These are phyloP conservation scores for Timandra comae DNA, from an alignment of 2,888 invertebrate genomes.

Conservation along the genomic window DNA sequence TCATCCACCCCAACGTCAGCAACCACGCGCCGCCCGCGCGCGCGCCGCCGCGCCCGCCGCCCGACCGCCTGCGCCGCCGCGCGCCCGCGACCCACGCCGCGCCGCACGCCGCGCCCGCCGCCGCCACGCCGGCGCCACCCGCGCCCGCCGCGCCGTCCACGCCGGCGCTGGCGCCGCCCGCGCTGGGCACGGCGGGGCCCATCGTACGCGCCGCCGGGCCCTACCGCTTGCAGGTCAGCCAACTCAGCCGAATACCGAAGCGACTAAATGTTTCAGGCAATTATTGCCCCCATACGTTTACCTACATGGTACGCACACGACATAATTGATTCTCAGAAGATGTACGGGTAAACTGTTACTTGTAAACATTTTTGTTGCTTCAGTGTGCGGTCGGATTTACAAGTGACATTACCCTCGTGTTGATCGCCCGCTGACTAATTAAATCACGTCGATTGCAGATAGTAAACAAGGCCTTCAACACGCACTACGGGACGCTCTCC, in stretches of 20 bases:
- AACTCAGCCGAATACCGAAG: no score
- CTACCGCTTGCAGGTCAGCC: conserved; percentile 59
- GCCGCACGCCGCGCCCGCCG: conserved; percentile 4
- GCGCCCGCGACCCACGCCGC: background rate
- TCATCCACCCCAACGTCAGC: conserved; percentile 75
- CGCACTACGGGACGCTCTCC: conserved; percentile 77
- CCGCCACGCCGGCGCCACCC: conserved; percentile 6
- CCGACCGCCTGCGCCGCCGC: conserved; percentile 28
- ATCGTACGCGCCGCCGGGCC: conserved; percentile 62
- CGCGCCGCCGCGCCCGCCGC: no score
- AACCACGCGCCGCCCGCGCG: conserved; percentile 60
- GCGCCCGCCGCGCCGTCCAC: conserved; percentile 5
- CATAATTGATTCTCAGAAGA: no score
- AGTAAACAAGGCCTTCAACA: conserved; percentile 71
- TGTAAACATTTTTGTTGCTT: no score
- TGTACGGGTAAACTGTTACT: no score
- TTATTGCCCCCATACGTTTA: no score
- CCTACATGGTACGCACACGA: no score
- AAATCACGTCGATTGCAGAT: conserved; percentile 51
- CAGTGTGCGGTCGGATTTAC: no score
- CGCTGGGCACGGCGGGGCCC: conserved; percentile 60
- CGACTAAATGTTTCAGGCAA: no score
- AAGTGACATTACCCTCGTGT: no score
- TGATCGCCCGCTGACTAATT: background rate
- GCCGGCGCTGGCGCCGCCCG: conserved; percentile 29